A percentile compares a stretch with the other conserved stretches of the same genome.
phyloP scores from a whole-genome alignment of 2,797 vertebrate genomes.

The Harpagifer antarcticus region DNA sequence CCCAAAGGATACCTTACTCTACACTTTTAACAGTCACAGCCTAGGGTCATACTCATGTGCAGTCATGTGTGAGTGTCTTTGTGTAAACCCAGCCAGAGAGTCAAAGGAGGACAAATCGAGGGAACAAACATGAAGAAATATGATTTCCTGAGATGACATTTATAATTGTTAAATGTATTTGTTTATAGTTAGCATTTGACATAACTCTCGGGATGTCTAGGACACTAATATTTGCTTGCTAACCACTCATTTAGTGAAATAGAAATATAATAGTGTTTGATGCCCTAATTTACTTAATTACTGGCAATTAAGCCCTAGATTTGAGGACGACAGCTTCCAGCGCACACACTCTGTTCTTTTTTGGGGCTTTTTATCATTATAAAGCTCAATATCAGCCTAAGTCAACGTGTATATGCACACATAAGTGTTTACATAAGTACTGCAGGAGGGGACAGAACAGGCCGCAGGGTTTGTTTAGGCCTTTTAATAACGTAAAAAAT shows the following conservation, averaged over 20 bases:
- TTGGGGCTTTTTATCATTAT: slow-evolving; percentile 34
- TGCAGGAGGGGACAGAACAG: slow-evolving; percentile 72
- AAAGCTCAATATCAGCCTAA: slow-evolving; percentile 43
- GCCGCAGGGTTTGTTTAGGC: slow-evolving; percentile 64
- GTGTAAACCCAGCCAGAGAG: slow-evolving; percentile 4
- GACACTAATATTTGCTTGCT: background rate
- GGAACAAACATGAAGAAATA: background rate
- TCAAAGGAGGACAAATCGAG: slow-evolving; percentile 10
- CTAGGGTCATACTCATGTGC: background rate
- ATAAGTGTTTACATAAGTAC: slow-evolving; percentile 56
- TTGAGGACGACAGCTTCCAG: slow-evolving; percentile 1
- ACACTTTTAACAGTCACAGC: slow-evolving; percentile 17
- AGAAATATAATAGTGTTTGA: slow-evolving; percentile 13
- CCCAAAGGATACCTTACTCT: slow-evolving; percentile 12
- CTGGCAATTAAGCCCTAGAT: slow-evolving; percentile 36
- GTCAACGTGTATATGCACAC: background rate
- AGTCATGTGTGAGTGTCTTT: slow-evolving; percentile 9
- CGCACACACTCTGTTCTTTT: slow-evolving; percentile 26
- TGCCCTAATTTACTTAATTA: slow-evolving; percentile 15
- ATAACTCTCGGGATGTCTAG: background rate
- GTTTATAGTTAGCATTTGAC: background rate
- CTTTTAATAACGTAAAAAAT: slow-evolving; percentile 70
- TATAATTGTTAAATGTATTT: slow-evolving; percentile 3
- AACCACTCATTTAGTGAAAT: background rate
- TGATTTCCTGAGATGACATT: background rate